These are phyloP conservation scores for Drosophila sp. DNA, from an alignment of 1,140 invertebrate genomes.

Conservation along the genomic window DNA sequence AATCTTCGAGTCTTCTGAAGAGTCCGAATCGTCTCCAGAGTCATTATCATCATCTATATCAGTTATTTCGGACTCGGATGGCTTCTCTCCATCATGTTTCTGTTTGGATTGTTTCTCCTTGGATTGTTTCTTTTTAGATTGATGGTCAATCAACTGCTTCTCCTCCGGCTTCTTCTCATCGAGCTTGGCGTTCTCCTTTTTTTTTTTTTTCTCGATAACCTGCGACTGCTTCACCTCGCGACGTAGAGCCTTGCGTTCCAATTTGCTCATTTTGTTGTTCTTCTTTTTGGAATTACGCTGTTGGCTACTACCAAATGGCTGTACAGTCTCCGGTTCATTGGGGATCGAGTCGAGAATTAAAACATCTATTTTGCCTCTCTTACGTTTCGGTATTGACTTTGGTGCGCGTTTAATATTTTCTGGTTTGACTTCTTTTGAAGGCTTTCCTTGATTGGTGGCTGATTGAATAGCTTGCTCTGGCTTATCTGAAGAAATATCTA, in stretches of 20 bases:
- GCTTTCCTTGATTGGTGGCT: neutral
- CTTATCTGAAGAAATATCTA: neutral
- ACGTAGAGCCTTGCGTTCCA: constrained; percentile 26
- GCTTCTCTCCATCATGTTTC: too few species aligned
- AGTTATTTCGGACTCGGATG: too few species aligned
- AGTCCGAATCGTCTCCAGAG: neutral
- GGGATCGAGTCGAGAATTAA: neutral
- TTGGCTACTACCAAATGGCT: neutral
- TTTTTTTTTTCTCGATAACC: neutral
- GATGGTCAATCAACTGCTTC: neutral
- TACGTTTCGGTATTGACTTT: neutral
- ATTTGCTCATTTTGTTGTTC: constrained; percentile 10
- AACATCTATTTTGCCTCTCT: neutral
- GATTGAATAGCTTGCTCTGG: neutral
- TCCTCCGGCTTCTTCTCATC: neutral
- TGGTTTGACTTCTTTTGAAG: neutral
- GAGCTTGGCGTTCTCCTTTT: neutral
- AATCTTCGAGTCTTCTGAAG: neutral
- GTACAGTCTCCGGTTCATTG: neutral
- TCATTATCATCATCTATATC: neutral
- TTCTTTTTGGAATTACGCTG: neutral
- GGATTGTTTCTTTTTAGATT: neutral
- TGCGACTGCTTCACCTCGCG: neutral
- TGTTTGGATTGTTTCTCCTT: neutral
- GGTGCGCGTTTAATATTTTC: neutral